Evolutionary conservation across 1,140 invertebrate species (phyloP), one percentile per base, ranked within the genome.

Genomic region (Lepidurus packardi): DNA sequence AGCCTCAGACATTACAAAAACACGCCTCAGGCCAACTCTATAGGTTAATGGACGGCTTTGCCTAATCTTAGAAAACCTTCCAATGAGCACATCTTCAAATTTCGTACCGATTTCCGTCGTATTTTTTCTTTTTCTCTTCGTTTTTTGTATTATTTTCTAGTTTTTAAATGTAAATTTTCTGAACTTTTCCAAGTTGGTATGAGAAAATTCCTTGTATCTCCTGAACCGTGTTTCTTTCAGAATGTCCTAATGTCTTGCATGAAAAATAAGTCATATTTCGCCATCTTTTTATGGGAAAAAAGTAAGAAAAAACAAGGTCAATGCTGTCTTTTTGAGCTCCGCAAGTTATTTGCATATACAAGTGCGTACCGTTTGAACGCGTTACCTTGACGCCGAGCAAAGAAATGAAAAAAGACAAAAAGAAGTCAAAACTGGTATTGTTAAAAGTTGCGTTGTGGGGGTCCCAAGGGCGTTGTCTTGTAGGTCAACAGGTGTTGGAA

Each of bases 381-480:
- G 53, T 65, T 65, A 65, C 53, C 53, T 65, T 65, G 53, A 65
- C 53, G 53, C 53, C 53, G 21, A 65, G 9, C 53, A 4, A 34
- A 65, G 53, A n/a, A 9, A 65, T 7, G 21, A 65, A 65, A 11
- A 65, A 65, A 65, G 21, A n/a, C 16, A 65, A 47, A 47, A 47
- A 6, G 45, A 47, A 47, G 45, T 21, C 16, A 7, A 65, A 65
- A 65, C 53, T 65, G 53, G 53, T 65, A 65, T 65, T 65, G 9
- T 65, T 65, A 65, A 65, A 65, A 65, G 53, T 65, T 65, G 53
- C 53, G 53, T 65, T 65, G 53, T 65, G 53, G 53, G 53, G 53
- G 53, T 65, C 53, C 53, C 53, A 65, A 65, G 53, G 53, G 53
- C 53, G 53, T 65, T 65, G 53, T 21, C 53, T 65, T 65, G 53